Conservation (phyloP, 2,888 invertebrate genomes). For the Cataglyphis altisquamis region DNA sequence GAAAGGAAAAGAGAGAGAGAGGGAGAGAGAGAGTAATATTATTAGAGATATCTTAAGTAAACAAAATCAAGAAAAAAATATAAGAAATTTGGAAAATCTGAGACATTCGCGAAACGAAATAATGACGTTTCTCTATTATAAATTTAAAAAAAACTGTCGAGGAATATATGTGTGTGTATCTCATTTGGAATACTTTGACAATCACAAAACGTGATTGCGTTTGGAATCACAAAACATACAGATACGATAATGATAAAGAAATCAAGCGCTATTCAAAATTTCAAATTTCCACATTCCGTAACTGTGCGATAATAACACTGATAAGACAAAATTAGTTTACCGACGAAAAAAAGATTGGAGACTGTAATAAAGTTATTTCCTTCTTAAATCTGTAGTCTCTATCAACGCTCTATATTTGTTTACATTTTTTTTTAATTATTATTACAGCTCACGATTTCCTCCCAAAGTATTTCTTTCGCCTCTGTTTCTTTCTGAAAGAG, state of each 20-base stretch:
- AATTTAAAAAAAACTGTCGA: background rate
- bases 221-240: background rate
- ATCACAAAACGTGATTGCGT: background rate
- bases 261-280: background rate
- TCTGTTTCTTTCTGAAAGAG: background rate
- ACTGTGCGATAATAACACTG: background rate
- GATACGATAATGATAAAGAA: background rate
- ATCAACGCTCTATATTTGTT: background rate
- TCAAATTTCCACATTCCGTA: background rate
- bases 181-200: background rate
- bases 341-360: background rate
- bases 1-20: too few species aligned
- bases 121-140: background rate
- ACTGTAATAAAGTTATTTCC: too few species aligned
- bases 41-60: background rate
- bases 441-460: background rate
- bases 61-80: background rate
- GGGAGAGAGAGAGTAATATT: too few species aligned
- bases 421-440: background rate
- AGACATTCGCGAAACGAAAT: background rate
- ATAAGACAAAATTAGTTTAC: background rate
- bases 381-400: background rate
- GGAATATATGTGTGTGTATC: background rate
- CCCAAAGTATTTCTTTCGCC: background rate
- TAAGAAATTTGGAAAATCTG: background rate